These are phyloP conservation scores for Loxodonta africana DNA, from an alignment of 2,113 vertebrate genomes.

Conservation along the genomic window DNA sequence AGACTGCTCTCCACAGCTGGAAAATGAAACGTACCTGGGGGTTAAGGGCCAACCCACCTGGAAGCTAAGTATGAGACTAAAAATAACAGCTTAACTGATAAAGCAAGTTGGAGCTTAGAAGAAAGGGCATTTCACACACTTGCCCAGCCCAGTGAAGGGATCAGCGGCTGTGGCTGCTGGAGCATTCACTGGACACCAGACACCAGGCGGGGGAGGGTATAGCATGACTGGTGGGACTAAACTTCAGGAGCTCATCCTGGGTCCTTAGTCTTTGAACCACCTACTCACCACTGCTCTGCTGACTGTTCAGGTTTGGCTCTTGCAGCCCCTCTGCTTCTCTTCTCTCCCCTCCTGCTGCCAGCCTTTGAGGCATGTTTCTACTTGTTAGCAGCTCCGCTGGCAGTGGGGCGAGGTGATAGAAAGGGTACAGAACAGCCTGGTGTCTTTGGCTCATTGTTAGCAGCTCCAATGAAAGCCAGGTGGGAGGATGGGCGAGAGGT, in stretches of 20 bases:
- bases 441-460: neutral
- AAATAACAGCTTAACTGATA: neutral
- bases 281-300: neutral
- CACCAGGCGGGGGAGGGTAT: neutral
- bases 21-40: neutral
- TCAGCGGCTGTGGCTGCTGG: fast-evolving
- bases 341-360: neutral
- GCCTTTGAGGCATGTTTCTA: neutral
- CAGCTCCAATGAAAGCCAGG: neutral
- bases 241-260: neutral
- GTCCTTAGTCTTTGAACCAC: neutral
- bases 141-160: neutral
- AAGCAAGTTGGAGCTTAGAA: neutral
- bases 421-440: neutral
- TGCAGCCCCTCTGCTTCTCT: neutral
- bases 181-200: neutral
- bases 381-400: neutral
- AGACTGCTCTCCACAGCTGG: neutral
- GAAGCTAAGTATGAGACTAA: neutral
- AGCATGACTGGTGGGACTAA: neutral
- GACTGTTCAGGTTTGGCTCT: fast-evolving
- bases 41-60: neutral
- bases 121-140: neutral
- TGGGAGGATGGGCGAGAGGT: neutral
- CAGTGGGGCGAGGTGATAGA: neutral